Evolutionary conservation across 2,113 vertebrate genomes (phyloP).

Genomic region (Periophthalmodon schlosseri): DNA sequence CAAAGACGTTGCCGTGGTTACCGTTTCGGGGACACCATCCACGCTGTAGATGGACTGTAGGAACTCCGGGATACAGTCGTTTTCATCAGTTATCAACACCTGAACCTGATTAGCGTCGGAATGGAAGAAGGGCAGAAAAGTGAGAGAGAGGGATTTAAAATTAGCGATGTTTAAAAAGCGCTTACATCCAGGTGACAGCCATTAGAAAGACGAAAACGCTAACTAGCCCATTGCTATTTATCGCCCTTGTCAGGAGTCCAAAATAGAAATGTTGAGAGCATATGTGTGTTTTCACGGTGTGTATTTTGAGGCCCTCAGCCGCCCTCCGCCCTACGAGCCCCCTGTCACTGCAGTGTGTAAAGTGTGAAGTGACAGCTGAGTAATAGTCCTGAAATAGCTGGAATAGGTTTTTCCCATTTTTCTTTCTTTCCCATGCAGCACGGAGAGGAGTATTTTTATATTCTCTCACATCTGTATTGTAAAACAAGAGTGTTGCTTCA

Average conservation of each 20-base stretch:
- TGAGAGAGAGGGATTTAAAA: slow-evolving; percentile 24
- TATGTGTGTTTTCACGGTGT: slow-evolving; percentile 42
- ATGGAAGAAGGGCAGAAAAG: not conserved
- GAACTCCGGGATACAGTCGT: slow-evolving; percentile 87
- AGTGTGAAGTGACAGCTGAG: slow-evolving; percentile 77
- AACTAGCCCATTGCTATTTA: slow-evolving; percentile 57
- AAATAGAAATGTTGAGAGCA: slow-evolving; percentile 69
- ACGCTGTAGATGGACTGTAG: slow-evolving; percentile 87
- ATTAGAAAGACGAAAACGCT: slow-evolving; percentile 30
- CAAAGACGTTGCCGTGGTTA: slow-evolving; percentile 86
- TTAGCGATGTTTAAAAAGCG: slow-evolving; percentile 43
- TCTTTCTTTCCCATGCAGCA: slow-evolving; percentile 25
- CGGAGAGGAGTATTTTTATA: slow-evolving; percentile 36
- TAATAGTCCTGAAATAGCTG: slow-evolving; percentile 75
- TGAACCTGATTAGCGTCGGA: slow-evolving; percentile 77
- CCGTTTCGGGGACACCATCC: slow-evolving; percentile 84
- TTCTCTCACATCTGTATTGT: slow-evolving; percentile 11
- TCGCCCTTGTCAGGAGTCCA: slow-evolving; percentile 61
- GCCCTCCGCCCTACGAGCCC: slow-evolving; percentile 56
- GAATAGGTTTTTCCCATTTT: slow-evolving; percentile 57
- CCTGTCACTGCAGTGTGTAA: slow-evolving; percentile 69
- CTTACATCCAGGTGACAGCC: slow-evolving; percentile 41
- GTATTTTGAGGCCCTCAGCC: slow-evolving; percentile 52
- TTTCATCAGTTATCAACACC: slow-evolving; percentile 86
- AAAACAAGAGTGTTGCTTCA: slow-evolving; percentile 33